A percentile compares a stretch with the other conserved stretches of the same genome.
These are phyloP conservation scores for Xyrichtys novacula DNA, from an alignment of 2,797 vertebrate genomes.

Conservation along the genomic window DNA sequence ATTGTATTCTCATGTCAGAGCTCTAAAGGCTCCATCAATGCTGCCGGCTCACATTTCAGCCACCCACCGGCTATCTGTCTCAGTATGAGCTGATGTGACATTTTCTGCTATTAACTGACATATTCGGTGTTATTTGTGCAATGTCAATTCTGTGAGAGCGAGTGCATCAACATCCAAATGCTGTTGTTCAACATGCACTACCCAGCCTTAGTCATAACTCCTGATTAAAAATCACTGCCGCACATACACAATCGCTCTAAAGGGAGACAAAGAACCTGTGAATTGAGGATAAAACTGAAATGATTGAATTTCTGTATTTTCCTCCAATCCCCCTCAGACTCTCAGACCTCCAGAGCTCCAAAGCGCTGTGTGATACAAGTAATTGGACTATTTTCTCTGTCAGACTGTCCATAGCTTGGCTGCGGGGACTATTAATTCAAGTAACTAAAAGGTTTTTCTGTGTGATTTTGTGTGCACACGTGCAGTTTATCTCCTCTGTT, in stretches of 20 bases:
- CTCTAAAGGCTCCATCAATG: slow-evolving; percentile 40
- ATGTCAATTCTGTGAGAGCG: slow-evolving; percentile 4
- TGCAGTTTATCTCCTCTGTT: slow-evolving; percentile 79
- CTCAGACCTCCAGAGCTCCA: slow-evolving; percentile 47
- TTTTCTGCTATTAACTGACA: slow-evolving; percentile 34
- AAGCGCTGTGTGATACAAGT: slow-evolving; percentile 57
- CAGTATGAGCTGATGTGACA: slow-evolving; percentile 23
- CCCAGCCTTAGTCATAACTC: slow-evolving; percentile 37
- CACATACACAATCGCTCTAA: slow-evolving; percentile 46
- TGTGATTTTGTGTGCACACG: background rate
- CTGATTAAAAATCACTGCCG: slow-evolving; percentile 57
- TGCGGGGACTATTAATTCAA: slow-evolving; percentile 74
- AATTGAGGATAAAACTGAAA: slow-evolving; percentile 62
- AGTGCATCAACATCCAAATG: slow-evolving; percentile 4
- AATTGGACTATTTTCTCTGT: slow-evolving; percentile 73
- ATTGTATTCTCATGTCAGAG: slow-evolving; percentile 10
- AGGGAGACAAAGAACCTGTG: slow-evolving; percentile 57
- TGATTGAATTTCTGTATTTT: slow-evolving; percentile 69
- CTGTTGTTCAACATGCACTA: slow-evolving; percentile 3
- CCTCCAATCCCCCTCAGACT: slow-evolving; percentile 44
- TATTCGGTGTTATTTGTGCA: slow-evolving; percentile 7
- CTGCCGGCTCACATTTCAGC: slow-evolving; percentile 20
- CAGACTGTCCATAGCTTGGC: slow-evolving; percentile 52
- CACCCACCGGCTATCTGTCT: slow-evolving; percentile 11
- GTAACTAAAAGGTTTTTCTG: slow-evolving; percentile 65